These are phyloP conservation scores for Andrena minutula DNA, from an alignment of 2,888 invertebrate species.

Conservation along the genomic window DNA sequence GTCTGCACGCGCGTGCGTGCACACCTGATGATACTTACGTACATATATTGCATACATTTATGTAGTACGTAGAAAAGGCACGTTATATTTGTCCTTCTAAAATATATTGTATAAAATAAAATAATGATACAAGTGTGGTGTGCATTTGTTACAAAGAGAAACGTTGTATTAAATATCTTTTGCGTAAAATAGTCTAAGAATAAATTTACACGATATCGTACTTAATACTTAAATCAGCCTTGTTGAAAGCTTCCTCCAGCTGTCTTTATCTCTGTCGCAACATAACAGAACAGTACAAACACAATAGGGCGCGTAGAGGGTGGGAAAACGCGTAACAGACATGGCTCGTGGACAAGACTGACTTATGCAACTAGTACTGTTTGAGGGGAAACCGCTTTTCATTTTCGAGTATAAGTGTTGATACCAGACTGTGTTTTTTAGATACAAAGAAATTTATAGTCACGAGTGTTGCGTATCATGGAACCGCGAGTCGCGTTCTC, in stretches of 20 bases:
- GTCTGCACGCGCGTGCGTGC: not conserved
- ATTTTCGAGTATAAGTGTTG: not conserved
- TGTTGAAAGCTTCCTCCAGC: not conserved
- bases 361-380: slow-evolving; percentile 4
- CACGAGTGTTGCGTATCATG: not conserved
- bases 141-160: slow-evolving; percentile 9
- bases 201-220: slow-evolving; percentile 1
- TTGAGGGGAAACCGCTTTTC: not conserved
- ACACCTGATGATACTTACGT: no score
- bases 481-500: no score
- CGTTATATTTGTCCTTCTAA: slow-evolving; percentile 8
- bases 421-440: not conserved
- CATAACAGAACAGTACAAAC: not conserved
- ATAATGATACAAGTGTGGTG: not conserved
- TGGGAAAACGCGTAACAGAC: not conserved
- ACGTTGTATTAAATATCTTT: slow-evolving; percentile 6
- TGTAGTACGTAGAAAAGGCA: no score
- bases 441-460: not conserved
- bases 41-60: no score
- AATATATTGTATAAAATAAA: slow-evolving; percentile 28
- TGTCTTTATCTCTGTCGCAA: not conserved
- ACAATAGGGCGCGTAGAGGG: not conserved
- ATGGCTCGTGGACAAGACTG: slow-evolving; percentile 9
- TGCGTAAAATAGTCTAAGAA: slow-evolving; percentile 10
- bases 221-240: slow-evolving; percentile 1